Evolutionary conservation across 2,888 invertebrate species (phyloP), one percentile per base, ranked within the genome.

Genomic region (Xestia xanthographa): DNA sequence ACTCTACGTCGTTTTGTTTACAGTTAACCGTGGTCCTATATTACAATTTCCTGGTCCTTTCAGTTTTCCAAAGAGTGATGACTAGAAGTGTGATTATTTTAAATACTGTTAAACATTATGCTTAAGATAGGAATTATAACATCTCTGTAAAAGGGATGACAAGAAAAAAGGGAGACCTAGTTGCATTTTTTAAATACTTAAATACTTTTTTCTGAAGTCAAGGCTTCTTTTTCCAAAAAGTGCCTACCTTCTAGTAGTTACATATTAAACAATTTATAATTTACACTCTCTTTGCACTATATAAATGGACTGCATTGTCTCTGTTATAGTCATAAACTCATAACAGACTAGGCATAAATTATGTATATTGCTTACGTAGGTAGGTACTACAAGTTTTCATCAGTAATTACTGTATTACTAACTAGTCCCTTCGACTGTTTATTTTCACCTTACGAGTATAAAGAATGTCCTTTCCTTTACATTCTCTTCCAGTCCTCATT

Each of bases 21-120:
- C 58, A 72, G n/a, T 41, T 53, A 26, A 56, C 5, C 14, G 5
- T 72, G 66, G 66, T 66, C 58, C 72, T 82, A 29, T 78, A 41
- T 17, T 8, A n/a, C 22, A 12, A 53, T 26, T 62, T 69, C 26
- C 22, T 72, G 29, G 29, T 50, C 60, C n/a, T 66, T 74, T 17
- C 14, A 62, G 5, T 14, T 43, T 45, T 62, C 2, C 1, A 34
- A 29, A 26, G 17, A 53, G 41, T 60, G 1, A 20, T 43, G 26
- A 17, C 9, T 45, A 5, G 2, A 56, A 43, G 5, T 50, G 17
- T 34, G 29, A 29, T 29, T 41, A n/a, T 56, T 26, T 26, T 12
- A 34, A 26, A 43, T 8, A 29, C 38, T n/a, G 17, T 53, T 41
- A 14, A 9, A 20, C 11, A 11, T 8, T 43, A 29, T 43, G 53